Evolutionary conservation across 2,888 invertebrate genomes (phyloP), one percentile per base, ranked within the genome.

Genomic region (Euplexia lucipara): DNA sequence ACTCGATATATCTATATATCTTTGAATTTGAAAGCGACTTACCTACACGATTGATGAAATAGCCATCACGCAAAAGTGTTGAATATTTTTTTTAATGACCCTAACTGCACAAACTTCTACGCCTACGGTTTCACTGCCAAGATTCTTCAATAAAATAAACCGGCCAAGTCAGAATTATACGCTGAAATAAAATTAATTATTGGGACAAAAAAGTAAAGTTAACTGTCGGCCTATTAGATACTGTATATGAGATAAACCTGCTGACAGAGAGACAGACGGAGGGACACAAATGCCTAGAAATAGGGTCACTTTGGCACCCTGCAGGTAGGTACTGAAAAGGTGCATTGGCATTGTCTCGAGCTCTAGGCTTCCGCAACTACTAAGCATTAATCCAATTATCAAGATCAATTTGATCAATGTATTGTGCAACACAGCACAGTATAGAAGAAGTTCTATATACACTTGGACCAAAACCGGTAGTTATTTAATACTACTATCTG

Each of bases 1-100:
- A 44, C 60, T 76, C 51, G 67, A 70, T 79, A 67, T 79, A 67
- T 51, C 59, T 73, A 58, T 61, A 61, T 76, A 60, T 56, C 61
- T 72, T 57, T 68, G 32, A 69, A 44, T 78, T 76, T 72, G 70
- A 69, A 80, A 75, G 68, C 60, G 37, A 52, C 35, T 34, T 60
- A 65, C 16, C 30, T 34, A 62, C 14, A 47, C 32, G 47, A 62
- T 47, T 81, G 61, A 76, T 71, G 57, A 65, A 57, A 72, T 54
- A 41, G 34, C 45, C 42, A 57, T 56, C 42, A 51, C 35, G 39
- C 34, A 34, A 54, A 64, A 16, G n/a, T 8, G 12, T 45, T 30
- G 2, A 26, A 32, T 16, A 42, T 22, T 22, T 10, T 22, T n/a
- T 22, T 68, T 48, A 7, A 47, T 16, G 9, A 14, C 14, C 22